Evolutionary conservation across 1,140 invertebrate species (phyloP).

Genomic region (Heliconius nattereri): DNA sequence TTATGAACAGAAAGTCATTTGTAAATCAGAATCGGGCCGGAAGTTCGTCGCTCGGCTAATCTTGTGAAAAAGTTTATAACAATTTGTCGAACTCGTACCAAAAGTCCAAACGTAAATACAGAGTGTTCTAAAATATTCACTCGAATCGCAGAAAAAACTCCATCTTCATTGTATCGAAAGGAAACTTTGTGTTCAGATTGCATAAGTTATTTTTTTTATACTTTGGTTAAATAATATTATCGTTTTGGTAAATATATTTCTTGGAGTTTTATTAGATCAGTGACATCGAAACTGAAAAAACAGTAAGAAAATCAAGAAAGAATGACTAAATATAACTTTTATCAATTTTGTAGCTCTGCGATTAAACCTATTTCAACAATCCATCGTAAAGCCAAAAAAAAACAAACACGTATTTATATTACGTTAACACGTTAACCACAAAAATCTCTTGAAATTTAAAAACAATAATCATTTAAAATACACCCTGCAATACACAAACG

Average conservation of each 20-base stretch:
- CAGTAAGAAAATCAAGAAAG: background rate
- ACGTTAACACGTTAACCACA: background rate
- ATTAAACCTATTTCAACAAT: no score
- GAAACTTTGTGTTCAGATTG: constrained; percentile 33
- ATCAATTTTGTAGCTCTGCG: no score
- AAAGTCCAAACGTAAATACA: constrained; percentile 52
- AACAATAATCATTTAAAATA: background rate
- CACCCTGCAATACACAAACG: background rate
- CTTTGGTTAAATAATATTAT: background rate
- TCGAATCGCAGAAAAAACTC: constrained; percentile 49
- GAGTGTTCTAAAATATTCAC: constrained; percentile 55
- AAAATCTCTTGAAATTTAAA: background rate
- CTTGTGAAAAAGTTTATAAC: constrained; percentile 45
- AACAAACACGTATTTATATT: background rate
- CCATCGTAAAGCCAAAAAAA: background rate
- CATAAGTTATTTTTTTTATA: constrained; percentile 11
- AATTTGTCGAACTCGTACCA: constrained; percentile 42
- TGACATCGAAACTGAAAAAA: background rate
- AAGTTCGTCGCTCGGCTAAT: constrained; percentile 42
- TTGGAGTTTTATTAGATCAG: background rate
- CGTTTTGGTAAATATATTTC: background rate
- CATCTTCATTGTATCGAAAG: constrained; percentile 51
- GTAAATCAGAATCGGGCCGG: constrained; percentile 36
- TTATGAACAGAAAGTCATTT: constrained; percentile 31
- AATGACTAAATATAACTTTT: no score